Percentiles rank a stretch among this genome's conserved stretches.
phyloP scores from a whole-genome alignment of 2,888 invertebrate genomes.

The Acanthacorydalis orientalis region DNA sequence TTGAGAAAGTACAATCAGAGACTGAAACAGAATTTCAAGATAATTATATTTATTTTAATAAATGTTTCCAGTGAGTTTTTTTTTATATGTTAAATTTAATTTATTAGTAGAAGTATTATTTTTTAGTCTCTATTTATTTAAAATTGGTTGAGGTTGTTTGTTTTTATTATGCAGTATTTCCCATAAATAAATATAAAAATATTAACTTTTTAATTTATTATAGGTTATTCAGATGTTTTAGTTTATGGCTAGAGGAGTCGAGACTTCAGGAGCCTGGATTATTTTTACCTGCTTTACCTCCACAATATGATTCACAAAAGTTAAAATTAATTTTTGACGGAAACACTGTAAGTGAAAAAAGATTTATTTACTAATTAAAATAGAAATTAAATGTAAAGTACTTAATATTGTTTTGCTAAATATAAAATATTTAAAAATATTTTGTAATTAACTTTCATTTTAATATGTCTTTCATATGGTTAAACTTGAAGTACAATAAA shows the following conservation, averaged over 20 bases:
- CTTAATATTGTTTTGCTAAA: too few relatives aligned
- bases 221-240: constrained; percentile 44
- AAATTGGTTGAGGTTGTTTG: neutral
- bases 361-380: neutral
- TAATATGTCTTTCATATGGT: too few relatives aligned
- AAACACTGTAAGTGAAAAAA: constrained; percentile 26
- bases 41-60: neutral
- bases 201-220: constrained; percentile 9
- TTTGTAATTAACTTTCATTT: too few relatives aligned
- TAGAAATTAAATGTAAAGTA: neutral
- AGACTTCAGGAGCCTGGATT: constrained; percentile 48
- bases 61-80: neutral
- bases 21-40: constrained; percentile 8
- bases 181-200: neutral
- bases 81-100: too few relatives aligned
- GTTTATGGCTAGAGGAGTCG: constrained; percentile 65
- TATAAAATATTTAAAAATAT: too few relatives aligned
- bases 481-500: neutral
- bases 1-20: constrained; percentile 20
- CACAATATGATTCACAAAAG: constrained; percentile 51
- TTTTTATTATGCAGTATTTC: too few relatives aligned
- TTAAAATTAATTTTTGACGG: constrained; percentile 43
- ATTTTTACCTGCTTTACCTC: constrained; percentile 50
- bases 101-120: too few relatives aligned
- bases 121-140: neutral